phyloP scores from a whole-genome alignment of 2,797 vertebrate genomes.

The Helicolenus hilgendorfi region DNA sequence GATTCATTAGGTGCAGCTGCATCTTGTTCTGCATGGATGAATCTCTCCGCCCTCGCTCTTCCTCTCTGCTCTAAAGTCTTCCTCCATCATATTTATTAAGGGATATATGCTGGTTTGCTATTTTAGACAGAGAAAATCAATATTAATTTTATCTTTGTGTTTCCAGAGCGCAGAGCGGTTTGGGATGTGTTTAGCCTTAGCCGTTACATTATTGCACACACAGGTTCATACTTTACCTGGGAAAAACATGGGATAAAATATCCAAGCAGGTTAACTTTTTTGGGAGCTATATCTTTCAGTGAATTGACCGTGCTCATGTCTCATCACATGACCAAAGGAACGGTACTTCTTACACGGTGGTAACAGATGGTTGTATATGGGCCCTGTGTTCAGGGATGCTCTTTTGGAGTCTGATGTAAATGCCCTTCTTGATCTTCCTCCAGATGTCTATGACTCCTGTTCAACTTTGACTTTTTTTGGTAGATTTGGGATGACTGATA shows the following conservation, averaged over 20 bases:
- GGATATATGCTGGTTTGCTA: not conserved
- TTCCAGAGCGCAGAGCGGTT: not conserved
- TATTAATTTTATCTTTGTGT: not conserved
- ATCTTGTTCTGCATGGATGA: slow-evolving; percentile 4
- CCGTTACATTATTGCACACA: not conserved
- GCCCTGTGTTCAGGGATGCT: not conserved
- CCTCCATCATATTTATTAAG: not conserved
- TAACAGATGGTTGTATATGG: not conserved
- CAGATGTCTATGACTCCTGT: not conserved
- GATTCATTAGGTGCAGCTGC: slow-evolving; percentile 10
- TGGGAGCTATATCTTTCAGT: not conserved
- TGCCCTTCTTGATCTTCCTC: not conserved
- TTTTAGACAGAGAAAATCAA: not conserved
- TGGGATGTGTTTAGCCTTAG: not conserved
- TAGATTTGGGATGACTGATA: not conserved
- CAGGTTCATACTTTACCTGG: not conserved
- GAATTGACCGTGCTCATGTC: not conserved
- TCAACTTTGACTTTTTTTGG: not conserved
- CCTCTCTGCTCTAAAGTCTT: not conserved
- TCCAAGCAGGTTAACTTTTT: not conserved
- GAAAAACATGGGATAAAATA: not conserved
- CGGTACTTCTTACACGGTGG: not conserved
- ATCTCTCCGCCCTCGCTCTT: not conserved
- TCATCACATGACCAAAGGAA: not conserved
- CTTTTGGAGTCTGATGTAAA: not conserved